phyloP scores from a whole-genome alignment of 2,113 vertebrate genomes.

The Climacteris rufus region DNA sequence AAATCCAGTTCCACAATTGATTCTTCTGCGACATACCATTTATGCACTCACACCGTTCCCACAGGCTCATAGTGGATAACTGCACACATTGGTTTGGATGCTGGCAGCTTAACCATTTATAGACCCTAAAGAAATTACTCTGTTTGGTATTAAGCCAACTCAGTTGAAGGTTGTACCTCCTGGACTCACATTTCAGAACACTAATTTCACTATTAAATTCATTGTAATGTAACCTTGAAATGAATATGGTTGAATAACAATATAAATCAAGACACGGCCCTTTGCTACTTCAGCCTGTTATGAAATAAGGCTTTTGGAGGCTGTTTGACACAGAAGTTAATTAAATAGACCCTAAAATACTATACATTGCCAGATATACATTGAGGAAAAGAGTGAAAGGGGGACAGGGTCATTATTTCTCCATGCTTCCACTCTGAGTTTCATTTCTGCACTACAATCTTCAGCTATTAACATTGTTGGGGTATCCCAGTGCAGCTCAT shows the following conservation, averaged over 20 bases:
- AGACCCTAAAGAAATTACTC: not conserved
- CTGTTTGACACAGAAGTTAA: not conserved
- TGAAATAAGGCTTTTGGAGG: not conserved
- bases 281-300: not conserved
- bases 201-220: constrained; percentile 16
- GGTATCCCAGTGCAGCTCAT: not conserved
- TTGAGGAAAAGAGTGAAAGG: not conserved
- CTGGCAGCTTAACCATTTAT: not conserved
- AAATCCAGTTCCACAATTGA: not conserved
- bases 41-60: not conserved
- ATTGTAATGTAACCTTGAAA: not conserved
- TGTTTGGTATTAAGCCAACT: not conserved
- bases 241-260: not conserved
- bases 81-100: not conserved
- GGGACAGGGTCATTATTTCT: not conserved
- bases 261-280: not conserved
- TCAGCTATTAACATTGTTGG: not conserved
- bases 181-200: not conserved
- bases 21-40: not conserved
- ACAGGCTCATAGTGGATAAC: not conserved
- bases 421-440: not conserved
- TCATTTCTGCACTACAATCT: rapidly evolving
- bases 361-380: not conserved
- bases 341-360: not conserved
- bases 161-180: not conserved